Base-by-base conservation (phyloP, 1,140 invertebrate species). In the Caenorhabditis latens region DNA sequence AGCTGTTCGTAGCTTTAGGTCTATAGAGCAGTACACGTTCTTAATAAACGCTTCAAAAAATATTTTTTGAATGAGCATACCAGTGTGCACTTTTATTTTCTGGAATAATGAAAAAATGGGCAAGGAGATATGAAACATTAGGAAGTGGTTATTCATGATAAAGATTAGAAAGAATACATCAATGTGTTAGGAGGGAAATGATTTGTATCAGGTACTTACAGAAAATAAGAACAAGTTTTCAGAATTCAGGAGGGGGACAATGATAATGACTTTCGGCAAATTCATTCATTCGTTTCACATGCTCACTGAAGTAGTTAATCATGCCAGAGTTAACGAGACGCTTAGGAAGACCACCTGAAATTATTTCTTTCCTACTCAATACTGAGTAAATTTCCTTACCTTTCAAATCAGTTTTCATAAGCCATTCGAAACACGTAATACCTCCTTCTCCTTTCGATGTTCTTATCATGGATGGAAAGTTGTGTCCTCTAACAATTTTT, bases 231-330 rank as follows among this genome's bases (percentile, higher is more conserved):
- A 46, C 21, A 79, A 11, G 19, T 46, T 2, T 5, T 11, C 7
- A 79, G 4, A 50, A 79, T 19, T 79, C 40, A 50, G 4, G 65
- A 21, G 24, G 71, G 24, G 71, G 71, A 50, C 71, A 79, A 79
- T 79, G 71, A 50, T 79, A 79, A 53, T 79, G 71, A 11, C 46
- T 50, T 24, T 79, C 71, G 19, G 71, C 71, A 53, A 79, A 79
- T n/a, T 79, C 43, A 50, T 79, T 79, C 71, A 79, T 79, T 14
- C 71, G 43, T 79, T 79, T 79, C 46, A 79, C 71, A 53, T 79
- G 71, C 14, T 79, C 71, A 53, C 46, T 79, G n/a, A 79, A 79
- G 46, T 79, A 79, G n/a, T 79, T 79, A 4, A 79, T n/a, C 71
- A 79, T 79, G 53, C 71, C 71, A 19, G 71, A 79, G 14, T 79